phyloP scores from a whole-genome alignment of 2,888 invertebrate genomes.

The Actias luna region DNA sequence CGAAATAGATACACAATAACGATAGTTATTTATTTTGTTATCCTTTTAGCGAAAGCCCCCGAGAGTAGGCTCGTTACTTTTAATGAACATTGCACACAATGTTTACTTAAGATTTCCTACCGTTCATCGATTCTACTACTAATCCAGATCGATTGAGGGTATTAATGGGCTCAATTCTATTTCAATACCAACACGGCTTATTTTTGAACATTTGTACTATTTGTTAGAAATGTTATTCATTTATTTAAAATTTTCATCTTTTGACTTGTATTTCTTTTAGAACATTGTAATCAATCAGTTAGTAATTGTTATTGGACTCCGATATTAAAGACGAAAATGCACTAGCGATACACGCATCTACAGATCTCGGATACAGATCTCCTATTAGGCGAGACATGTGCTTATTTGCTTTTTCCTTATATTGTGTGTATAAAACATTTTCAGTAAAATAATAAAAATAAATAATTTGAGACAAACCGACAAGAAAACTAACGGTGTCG shows the following conservation, averaged over 20 bases:
- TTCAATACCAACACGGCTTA: not conserved
- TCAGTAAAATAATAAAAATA: too few species aligned
- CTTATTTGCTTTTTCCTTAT: too few species aligned
- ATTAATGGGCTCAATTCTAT: conserved; percentile 4
- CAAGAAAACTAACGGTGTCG: not conserved
- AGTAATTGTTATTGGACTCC: too few species aligned
- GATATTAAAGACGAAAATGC: too few species aligned
- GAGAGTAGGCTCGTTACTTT: conserved; percentile 54
- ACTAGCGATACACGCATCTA: too few species aligned
- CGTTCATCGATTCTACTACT: conserved; percentile 35
- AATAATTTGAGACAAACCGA: not conserved
- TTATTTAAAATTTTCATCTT: not conserved
- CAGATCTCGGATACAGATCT: too few species aligned
- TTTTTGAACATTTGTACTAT: not conserved
- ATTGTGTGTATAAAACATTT: too few species aligned
- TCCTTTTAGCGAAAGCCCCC: conserved; percentile 63
- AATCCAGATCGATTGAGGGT: conserved; percentile 17
- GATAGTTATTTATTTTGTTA: conserved; percentile 64
- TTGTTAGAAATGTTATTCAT: not conserved
- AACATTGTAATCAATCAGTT: too few species aligned
- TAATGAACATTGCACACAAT: conserved; percentile 52
- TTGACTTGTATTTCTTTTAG: not conserved
- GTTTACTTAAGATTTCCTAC: conserved; percentile 50
- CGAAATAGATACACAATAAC: conserved; percentile 72
- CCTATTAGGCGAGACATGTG: too few species aligned